Percentiles rank a stretch among this genome's conserved stretches.
These are phyloP conservation scores for Papilio gigon DNA, from an alignment of 2,888 invertebrate genomes.

Conservation along the genomic window DNA sequence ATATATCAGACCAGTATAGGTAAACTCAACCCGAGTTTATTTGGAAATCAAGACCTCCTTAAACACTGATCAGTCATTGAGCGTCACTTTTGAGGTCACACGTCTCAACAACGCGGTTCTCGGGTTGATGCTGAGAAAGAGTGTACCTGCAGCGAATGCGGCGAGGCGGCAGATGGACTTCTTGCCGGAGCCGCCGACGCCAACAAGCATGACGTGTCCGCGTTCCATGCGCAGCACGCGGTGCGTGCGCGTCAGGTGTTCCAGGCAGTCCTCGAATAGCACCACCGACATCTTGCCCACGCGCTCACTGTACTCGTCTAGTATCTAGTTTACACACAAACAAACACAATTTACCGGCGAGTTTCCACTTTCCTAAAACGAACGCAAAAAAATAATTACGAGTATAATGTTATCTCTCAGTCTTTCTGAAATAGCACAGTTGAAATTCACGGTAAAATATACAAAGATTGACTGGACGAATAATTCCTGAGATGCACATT, in stretches of 20 bases:
- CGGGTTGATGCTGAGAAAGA: background rate
- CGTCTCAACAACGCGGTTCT: no score
- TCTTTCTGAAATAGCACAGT: no score
- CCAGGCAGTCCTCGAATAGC: slow-evolving; percentile 94
- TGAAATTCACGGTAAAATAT: no score
- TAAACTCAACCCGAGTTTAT: no score
- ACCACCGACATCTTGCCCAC: slow-evolving; percentile 89
- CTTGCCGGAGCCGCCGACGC: slow-evolving; percentile 95
- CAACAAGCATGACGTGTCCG: slow-evolving; percentile 93
- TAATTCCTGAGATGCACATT: no score
- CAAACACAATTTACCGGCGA: background rate
- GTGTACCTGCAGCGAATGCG: slow-evolving; percentile 89
- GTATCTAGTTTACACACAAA: slow-evolving; percentile 81
- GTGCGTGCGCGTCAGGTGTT: slow-evolving; percentile 94
- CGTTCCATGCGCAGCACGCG: slow-evolving; percentile 91
- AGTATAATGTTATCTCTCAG: no score
- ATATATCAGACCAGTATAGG: no score
- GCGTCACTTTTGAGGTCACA: background rate
- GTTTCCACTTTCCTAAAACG: background rate
- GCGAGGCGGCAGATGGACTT: slow-evolving; percentile 90
- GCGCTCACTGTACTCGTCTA: slow-evolving; percentile 92
- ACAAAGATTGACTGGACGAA: no score
- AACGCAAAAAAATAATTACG: no score
- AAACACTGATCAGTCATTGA: no score
- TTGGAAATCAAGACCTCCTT: no score